Conservation (phyloP, 2,888 invertebrate genomes). For the Dryobotodes eremita region DNA sequence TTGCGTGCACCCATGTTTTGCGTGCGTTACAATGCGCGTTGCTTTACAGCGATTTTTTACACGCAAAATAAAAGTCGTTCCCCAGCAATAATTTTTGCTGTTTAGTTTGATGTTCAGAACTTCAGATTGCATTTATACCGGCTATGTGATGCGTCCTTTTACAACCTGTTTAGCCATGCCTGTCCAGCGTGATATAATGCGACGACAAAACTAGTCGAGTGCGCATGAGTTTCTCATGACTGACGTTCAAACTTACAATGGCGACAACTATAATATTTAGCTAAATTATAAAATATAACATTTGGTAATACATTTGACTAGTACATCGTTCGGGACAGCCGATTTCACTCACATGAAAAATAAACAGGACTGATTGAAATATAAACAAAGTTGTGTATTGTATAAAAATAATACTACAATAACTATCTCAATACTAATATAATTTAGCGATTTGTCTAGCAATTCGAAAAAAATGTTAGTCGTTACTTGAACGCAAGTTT, state of each 20-base stretch:
- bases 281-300: conserved; percentile 74
- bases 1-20: neutral
- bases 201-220: neutral
- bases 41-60: neutral
- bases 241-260: conserved; percentile 61
- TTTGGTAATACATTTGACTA: conserved; percentile 83
- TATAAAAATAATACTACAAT: conserved; percentile 34
- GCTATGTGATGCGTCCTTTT: neutral
- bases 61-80: neutral
- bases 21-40: neutral
- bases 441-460: conserved; percentile 47
- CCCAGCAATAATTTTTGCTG: neutral
- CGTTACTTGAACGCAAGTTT: conserved; percentile 37
- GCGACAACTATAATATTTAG: conserved; percentile 64
- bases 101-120: no score
- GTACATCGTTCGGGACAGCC: conserved; percentile 69
- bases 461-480: conserved; percentile 23
- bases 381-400: conserved; percentile 29
- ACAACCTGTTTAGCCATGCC: neutral
- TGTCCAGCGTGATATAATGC: neutral
- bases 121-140: no score
- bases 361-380: conserved; percentile 47
- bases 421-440: conserved; percentile 56
- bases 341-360: conserved; percentile 55
- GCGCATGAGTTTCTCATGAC: conserved; percentile 9